phyloP scores from a whole-genome alignment of 2,888 invertebrate genomes.

The Nomada goodeniana region DNA sequence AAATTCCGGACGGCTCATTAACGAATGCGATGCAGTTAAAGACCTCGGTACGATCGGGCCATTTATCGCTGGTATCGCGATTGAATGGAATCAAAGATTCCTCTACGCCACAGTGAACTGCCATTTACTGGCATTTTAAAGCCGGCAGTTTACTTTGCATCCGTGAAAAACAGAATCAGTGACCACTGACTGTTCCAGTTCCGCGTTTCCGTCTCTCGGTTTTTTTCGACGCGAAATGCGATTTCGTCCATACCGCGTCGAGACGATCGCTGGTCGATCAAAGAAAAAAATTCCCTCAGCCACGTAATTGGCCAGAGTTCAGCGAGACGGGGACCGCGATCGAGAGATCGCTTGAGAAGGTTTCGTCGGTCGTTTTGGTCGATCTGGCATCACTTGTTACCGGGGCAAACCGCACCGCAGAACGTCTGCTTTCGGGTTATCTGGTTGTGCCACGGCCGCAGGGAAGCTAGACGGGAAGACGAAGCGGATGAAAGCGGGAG shows the following conservation, averaged over 20 bases:
- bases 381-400: conserved; percentile 47
- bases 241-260: neutral
- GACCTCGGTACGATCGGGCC: conserved; percentile 14
- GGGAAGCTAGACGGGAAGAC: neutral
- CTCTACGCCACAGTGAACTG: neutral
- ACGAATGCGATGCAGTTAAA: conserved; percentile 52
- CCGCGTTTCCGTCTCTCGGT: neutral
- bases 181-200: neutral
- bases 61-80: conserved; percentile 25
- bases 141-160: neutral
- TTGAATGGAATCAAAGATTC: conserved; percentile 17
- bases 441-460: neutral
- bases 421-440: conserved; percentile 51
- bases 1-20: conserved; percentile 44
- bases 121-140: too few relatives aligned
- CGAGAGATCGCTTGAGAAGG: conserved; percentile 45
- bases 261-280: conserved; percentile 49
- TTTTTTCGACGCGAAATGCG: neutral
- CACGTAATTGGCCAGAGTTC: conserved; percentile 51
- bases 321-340: conserved; percentile 32
- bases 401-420: conserved; percentile 7
- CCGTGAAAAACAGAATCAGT: neutral
- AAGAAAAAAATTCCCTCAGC: conserved; percentile 56
- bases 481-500: neutral
- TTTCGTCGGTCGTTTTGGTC: conserved; percentile 35